Evolutionary conservation across 2,888 invertebrate genomes (phyloP).

Genomic region (Lasioglossum marginatum): DNA sequence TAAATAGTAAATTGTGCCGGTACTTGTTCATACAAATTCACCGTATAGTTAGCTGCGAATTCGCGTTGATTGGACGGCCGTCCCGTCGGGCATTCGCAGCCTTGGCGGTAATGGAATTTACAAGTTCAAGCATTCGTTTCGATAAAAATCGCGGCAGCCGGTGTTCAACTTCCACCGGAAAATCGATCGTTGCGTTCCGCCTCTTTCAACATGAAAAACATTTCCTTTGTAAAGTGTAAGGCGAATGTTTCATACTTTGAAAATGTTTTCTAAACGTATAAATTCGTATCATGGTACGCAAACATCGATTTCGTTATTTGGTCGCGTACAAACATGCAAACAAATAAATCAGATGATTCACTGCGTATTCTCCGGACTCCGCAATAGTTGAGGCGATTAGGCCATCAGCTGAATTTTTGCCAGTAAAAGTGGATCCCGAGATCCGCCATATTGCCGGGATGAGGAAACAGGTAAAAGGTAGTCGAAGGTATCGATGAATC

Average conservation of each 20-base stretch:
- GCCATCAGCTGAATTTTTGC: neutral
- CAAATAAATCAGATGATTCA: neutral
- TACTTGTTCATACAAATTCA: constrained; percentile 59
- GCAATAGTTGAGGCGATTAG: neutral
- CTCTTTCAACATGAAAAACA: neutral
- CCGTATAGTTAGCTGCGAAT: constrained; percentile 52
- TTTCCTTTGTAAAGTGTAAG: neutral
- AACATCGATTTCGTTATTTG: neutral
- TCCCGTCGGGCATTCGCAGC: constrained; percentile 51
- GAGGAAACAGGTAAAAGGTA: constrained; percentile 24
- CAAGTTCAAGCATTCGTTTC: constrained; percentile 51
- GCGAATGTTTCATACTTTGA: neutral
- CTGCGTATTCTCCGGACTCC: neutral
- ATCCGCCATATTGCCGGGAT: neutral
- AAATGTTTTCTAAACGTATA: neutral
- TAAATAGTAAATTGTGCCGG: constrained; percentile 54
- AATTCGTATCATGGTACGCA: neutral
- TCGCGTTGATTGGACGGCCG: constrained; percentile 63
- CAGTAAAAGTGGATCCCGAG: neutral
- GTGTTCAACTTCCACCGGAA: neutral
- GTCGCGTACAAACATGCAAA: neutral
- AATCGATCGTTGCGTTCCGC: neutral
- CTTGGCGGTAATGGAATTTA: constrained; percentile 69
- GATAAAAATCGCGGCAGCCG: constrained; percentile 5
- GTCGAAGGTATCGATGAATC: constrained; percentile 59